Evolutionary conservation across 2,797 vertebrate species (phyloP).

Genomic region (Lemur catta): DNA sequence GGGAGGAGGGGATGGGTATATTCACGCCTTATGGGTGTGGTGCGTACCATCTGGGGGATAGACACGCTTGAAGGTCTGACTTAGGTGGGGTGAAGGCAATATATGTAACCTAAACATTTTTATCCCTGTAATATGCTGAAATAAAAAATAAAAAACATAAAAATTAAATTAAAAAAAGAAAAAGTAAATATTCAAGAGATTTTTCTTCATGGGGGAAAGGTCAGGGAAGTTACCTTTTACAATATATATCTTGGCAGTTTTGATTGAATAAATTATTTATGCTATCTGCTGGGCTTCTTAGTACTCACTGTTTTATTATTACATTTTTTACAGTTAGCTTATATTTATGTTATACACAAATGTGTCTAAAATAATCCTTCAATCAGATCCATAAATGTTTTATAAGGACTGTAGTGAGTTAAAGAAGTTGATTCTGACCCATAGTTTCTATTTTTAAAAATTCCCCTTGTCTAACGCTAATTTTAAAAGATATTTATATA

Average conservation of each 20-base stretch:
- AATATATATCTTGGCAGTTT: neutral
- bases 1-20: too few species aligned
- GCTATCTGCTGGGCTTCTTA: slow-evolving; percentile 73
- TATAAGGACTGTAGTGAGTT: slow-evolving; percentile 11
- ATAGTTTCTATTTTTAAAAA: slow-evolving; percentile 30
- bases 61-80: too few species aligned
- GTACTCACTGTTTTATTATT: slow-evolving; percentile 62
- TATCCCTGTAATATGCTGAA: too few species aligned
- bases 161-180: too few species aligned
- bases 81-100: too few species aligned
- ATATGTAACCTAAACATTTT: too few species aligned
- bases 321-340: slow-evolving; percentile 33
- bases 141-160: too few species aligned
- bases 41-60: too few species aligned
- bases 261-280: slow-evolving; percentile 77
- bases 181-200: too few species aligned
- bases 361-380: slow-evolving; percentile 26
- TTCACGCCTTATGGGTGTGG: too few species aligned
- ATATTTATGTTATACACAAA: slow-evolving; percentile 23
- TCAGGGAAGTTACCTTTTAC: neutral
- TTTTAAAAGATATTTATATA: slow-evolving; percentile 43
- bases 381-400: slow-evolving; percentile 45
- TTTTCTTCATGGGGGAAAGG: neutral
- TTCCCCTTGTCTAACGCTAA: neutral
- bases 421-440: slow-evolving; percentile 10